These are phyloP conservation scores for Neodiprion fabricii DNA, from an alignment of 1,140 invertebrate species.

Conservation along the genomic window DNA sequence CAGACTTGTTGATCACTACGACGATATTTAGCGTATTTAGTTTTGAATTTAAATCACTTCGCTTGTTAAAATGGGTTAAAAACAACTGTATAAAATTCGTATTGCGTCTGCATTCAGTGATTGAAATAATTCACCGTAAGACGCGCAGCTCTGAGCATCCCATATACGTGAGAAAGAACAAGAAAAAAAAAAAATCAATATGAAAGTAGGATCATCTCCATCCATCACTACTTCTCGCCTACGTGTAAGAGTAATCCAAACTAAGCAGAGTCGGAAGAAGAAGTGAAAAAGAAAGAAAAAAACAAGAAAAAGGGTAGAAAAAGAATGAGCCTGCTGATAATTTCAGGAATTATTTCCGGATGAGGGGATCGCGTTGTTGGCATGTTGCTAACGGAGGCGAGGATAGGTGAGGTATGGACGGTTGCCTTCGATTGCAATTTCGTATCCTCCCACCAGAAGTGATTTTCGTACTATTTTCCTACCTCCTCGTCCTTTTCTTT, in stretches of 20 bases:
- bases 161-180: too few relatives aligned
- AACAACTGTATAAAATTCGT: too few relatives aligned
- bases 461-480: neutral
- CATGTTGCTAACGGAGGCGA: neutral
- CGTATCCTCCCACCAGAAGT: neutral
- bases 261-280: too few relatives aligned
- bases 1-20: too few relatives aligned
- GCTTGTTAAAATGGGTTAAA: too few relatives aligned
- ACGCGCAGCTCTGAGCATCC: too few relatives aligned
- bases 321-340: slow-evolving; percentile 27
- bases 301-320: neutral
- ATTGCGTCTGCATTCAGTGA: too few relatives aligned
- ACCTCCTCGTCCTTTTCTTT: neutral
- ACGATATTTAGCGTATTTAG: too few relatives aligned
- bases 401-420: neutral
- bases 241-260: neutral
- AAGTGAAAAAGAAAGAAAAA: neutral
- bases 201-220: neutral
- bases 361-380: slow-evolving; percentile 10
- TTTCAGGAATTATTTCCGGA: slow-evolving; percentile 31
- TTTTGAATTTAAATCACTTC: too few relatives aligned
- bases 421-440: neutral
- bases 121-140: too few relatives aligned
- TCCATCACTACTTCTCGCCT: neutral
- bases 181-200: neutral